Base-by-base conservation (phyloP, 2,888 invertebrate species). In the Mechanitis messenoides region DNA sequence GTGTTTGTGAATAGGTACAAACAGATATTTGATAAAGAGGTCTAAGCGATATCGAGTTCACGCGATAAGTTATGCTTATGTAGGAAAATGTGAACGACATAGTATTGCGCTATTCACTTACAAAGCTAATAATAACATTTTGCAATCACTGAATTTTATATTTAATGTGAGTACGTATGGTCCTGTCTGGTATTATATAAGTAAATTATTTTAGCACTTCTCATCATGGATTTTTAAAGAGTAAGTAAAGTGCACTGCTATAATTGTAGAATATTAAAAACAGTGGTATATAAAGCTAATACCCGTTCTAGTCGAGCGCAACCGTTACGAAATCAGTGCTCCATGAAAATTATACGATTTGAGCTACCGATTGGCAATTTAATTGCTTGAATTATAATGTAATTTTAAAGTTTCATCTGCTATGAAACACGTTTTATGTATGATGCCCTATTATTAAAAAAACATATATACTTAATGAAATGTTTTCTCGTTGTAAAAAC, bases 291-390 rank as follows among this genome's bases (percentile, higher is more conserved):
- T 79, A 81, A 82, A 83, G 83, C 83, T 83, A 81, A 87, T 85
- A 87, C 85, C 81, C 85, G 89, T 89, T 89, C 87, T 85, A 87
- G 84, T 82, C 83, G 84, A 85, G 76, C 85, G 87, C 87, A 87
- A 85, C 88, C 87, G 88, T 89, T 89, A 88, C 85, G 85, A 88
- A 88, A 88, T 86, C 87, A 84, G 75, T 80, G 84, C 85, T 84
- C 84, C 87, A 87, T 88, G 84, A 87, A 88, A 86, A 86, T 83
- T 64, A 64, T 63, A 68, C 63, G 66, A 68, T 61, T 63, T 53
- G 58, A 61, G 58, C 60, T 61, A 64, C 58, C 62, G 56, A 66
- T 62, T 65, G 55, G 59, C 60, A 62, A 65, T 61, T 60, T 58
- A 61, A 62, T 63, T 66, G 46, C 58, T 62, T 45, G 58, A 60